A percentile compares a stretch with the other conserved stretches of the same genome.
These are phyloP conservation scores for Heliocidaris erythrogramma DNA, from an alignment of 35 echinoderm and acorn worm species.

Conservation along the genomic window DNA sequence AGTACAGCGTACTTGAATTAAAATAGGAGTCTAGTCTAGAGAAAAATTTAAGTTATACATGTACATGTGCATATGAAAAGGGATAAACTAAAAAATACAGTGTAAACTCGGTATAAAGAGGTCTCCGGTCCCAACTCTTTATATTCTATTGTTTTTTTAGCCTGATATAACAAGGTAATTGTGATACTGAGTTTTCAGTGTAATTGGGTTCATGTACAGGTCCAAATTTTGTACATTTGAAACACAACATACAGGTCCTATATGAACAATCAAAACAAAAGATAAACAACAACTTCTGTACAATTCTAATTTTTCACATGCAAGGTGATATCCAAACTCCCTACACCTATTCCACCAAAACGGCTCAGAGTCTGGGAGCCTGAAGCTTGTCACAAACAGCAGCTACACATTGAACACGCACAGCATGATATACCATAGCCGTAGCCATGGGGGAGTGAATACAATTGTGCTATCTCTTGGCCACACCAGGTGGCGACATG, in stretches of 20 bases:
- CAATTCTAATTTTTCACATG: neutral
- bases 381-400: neutral
- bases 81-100: too few relatives aligned
- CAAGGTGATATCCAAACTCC: neutral
- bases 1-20: neutral
- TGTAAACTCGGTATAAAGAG: too few relatives aligned
- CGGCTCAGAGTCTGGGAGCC: neutral
- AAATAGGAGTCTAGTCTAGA: neutral
- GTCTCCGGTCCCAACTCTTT: too few relatives aligned
- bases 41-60: too few relatives aligned
- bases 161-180: too few relatives aligned
- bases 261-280: neutral
- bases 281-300: neutral
- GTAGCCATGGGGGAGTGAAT: neutral
- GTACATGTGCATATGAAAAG: too few relatives aligned
- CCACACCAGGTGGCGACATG: neutral
- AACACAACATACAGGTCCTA: neutral
- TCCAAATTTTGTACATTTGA: too few relatives aligned
- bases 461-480: neutral
- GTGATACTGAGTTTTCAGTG: too few relatives aligned
- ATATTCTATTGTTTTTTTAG: too few relatives aligned
- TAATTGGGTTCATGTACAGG: too few relatives aligned
- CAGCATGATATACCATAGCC: neutral
- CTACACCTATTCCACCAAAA: neutral
- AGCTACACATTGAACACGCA: neutral